Conservation (phyloP, 2,888 invertebrate species). For the Antitype chi region DNA sequence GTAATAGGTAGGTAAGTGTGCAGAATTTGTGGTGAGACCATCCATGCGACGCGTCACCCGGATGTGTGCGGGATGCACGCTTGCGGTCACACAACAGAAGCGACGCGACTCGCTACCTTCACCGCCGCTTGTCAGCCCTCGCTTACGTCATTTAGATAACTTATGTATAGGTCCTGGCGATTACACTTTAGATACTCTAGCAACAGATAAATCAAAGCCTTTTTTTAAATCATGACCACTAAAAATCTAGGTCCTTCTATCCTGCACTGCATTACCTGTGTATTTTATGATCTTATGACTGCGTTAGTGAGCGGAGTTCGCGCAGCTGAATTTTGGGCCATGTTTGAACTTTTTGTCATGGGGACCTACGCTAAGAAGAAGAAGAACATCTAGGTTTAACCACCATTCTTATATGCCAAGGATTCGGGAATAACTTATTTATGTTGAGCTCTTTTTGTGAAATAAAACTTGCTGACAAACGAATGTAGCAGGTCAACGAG, state of each 20-base stretch:
- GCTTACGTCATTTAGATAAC: constrained; percentile 23
- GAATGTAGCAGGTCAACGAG: background rate
- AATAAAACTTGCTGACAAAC: background rate
- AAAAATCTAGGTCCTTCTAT: background rate
- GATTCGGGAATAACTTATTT: background rate
- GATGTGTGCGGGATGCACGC: constrained; percentile 63
- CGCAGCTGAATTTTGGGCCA: too few relatives aligned
- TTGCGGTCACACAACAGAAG: constrained; percentile 69
- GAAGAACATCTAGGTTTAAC: background rate
- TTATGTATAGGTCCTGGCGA: constrained; percentile 13
- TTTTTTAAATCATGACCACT: background rate
- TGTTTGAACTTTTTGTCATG: too few relatives aligned
- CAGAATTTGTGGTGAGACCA: constrained; percentile 75
- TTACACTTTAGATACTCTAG: background rate
- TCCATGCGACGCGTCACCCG: constrained; percentile 68
- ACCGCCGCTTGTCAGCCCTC: constrained; percentile 17
- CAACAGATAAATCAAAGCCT: background rate
- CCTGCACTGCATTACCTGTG: too few relatives aligned
- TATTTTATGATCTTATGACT: too few relatives aligned
- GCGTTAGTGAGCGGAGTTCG: too few relatives aligned
- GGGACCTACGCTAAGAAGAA: too few relatives aligned
- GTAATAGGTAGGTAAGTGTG: constrained; percentile 70
- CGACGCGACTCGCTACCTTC: constrained; percentile 42
- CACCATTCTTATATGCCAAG: background rate
- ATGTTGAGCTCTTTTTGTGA: background rate